Evolutionary conservation across 2,113 vertebrate species (phyloP), one percentile per base, ranked within the genome.

Genomic region (Himantopus leucocephalus): DNA sequence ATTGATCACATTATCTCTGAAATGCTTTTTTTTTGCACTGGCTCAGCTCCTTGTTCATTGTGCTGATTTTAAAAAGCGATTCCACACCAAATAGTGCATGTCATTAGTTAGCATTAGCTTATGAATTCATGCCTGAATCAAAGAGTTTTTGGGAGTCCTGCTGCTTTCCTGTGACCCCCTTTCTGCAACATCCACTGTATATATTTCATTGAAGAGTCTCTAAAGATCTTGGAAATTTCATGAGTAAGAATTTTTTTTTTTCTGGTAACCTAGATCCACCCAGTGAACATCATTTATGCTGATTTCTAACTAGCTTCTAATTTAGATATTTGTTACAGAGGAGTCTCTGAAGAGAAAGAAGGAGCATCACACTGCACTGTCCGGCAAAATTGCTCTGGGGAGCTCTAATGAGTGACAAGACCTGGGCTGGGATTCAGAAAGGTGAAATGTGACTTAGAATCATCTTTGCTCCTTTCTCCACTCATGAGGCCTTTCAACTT

Each of bases 1-100:
- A 96, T 97, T 91, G 94, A 97, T 97, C 70, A 34, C 37, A 90
- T 94, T 96, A 91, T 74, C 70, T 41, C 86, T 82, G 56, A 96
- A 94, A 95, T 90, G 32, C 47, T 64, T 78, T 75, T 78, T 75
- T 72, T 81, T 47, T 26, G 18, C 26, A 56, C 50, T 88, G 68
- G 60, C 90, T 95, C 81, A 86, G 70, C 45, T 90, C 60, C 39
- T 27, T 34, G 37, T 73, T 95, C 64, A 59, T 72, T 91, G 64
- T 78, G 68, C 50, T 89, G 58, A 89, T 95, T 96, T 85, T 78
- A 66, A 92, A 91, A 92, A 82, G 55, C 56, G 75, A 91, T 97
- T 89, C 90, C 59, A 92, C 43, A 86, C 35, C 39, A 92, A 85
- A 63, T 4, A 68, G 26, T 35, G n/a, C 26, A 56, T 91, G 78